Base-by-base conservation (phyloP, 2,797 vertebrate species). In the Ctenosaura bakeri region DNA sequence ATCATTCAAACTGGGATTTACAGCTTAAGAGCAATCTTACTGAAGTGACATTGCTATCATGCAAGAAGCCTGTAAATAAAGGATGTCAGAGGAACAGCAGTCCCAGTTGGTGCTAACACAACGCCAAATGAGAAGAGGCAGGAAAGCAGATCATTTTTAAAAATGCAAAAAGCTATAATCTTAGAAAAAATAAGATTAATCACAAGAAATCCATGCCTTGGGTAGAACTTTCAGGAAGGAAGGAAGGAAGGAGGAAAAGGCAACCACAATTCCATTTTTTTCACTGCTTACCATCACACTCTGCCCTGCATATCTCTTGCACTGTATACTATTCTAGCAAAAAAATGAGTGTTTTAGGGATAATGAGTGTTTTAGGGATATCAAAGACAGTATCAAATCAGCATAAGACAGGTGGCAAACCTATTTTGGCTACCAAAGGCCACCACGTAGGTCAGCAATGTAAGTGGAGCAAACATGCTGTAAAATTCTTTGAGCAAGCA, bases 1-100 rank as follows among this genome's bases (percentile, higher is more conserved):
- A 0, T 85, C 54, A 56, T 38, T 92, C 62, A 89, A 0, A 50
- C 59, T 88, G 54, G 78, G 88, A 88, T 92, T 86, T 88, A 86
- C 50, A 2, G 0, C 2, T 74, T 0, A 0, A 91, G 46, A 93
- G 18, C 50, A 54, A 54, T 88, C 42, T 83, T 76, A 46, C n/a
- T n/a, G 79, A 86, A 91, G 81, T 2, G 5, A 86, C 20, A 12
- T 0, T 93, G 35, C 10, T 46, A 59, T 50, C 59, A 64, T 42
- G 52, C 24, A 82, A 76, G 86, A 90, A 54, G 52, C 83, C 32
- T 88, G 0, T 0, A 0, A 90, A 74, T 83, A 92, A 86, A 90
- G 42, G 74, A 76, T 35, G 73, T 83, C 88, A 85, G 52, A 18
- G 73, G 42, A 93, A 81, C 73, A 86, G 50, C 0, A 91, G 69